Evolutionary conservation across 2,113 vertebrate genomes (phyloP).

Genomic region (Prinia subflava): DNA sequence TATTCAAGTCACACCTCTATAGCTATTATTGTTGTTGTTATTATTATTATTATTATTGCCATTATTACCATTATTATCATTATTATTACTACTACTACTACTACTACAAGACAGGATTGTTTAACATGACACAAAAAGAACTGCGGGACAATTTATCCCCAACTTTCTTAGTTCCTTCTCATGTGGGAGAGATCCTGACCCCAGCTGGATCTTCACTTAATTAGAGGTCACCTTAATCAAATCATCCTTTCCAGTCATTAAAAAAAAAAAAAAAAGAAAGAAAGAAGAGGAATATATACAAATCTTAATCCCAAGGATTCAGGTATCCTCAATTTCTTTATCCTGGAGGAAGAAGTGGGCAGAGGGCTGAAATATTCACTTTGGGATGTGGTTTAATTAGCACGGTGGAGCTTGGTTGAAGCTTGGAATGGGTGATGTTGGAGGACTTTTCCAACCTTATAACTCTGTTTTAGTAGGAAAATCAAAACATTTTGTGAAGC

Average conservation of each 20-base stretch:
- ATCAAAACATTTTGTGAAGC: not conserved
- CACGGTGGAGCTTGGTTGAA: fast-evolving
- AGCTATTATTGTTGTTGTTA: not conserved
- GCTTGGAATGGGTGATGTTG: not conserved
- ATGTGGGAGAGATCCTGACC: not conserved
- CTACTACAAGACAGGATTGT: too few relatives aligned
- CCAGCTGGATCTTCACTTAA: not conserved
- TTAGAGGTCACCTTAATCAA: not conserved
- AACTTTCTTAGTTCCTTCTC: not conserved
- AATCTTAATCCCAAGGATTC: not conserved
- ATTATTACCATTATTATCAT: not conserved
- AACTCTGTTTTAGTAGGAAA: not conserved
- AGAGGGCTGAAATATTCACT: not conserved
- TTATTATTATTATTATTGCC: too few relatives aligned
- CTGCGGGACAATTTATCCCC: not conserved
- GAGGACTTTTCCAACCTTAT: not conserved
- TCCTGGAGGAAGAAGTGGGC: not conserved
- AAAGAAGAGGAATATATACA: not conserved
- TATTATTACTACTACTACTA: not conserved
- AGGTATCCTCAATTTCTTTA: not conserved
- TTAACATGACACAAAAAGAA: not conserved
- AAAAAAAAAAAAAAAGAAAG: not conserved
- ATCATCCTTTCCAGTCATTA: not conserved
- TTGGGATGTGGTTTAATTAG: fast-evolving
- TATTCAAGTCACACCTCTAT: not conserved